Evolutionary conservation across 2,113 vertebrate species (phyloP), one percentile per base, ranked within the genome.

Genomic region (Muscicapa adusta): DNA sequence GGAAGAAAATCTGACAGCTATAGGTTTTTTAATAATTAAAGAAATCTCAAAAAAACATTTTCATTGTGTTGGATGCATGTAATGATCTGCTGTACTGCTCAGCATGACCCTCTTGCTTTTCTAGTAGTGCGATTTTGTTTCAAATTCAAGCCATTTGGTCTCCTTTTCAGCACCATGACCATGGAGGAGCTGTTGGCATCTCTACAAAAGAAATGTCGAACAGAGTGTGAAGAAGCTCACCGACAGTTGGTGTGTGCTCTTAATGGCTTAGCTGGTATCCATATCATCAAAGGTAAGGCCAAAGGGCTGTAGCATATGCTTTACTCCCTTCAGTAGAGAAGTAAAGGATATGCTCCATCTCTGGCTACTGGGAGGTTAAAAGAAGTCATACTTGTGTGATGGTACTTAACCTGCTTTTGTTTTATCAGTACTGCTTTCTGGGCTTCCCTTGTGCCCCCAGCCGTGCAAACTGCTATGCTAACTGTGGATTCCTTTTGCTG

Each of bases 131-230:
- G 11, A n/a, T 19, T 85, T 72, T 63, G 18, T 80, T 94, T 87
- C 67, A 38, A 6, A 67, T 95, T 78, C 67, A 31, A 95, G 38
- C 26, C 6, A 0, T 81, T 89, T 95, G 16, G 12, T 93, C 57
- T 96, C 47, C 68, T 38, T 97, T 98, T 66, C 86, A 99, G 99
- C 97, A 99, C 99, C 94, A 99, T 99, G 99, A 99, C 99, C 12
- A 99, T 99, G 99, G 99, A 99, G 91, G 99, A 99, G 75, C 97
- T 99, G 70, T 97, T 99, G 72, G 99, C 98, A 84, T 99, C 99
- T 48, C 95, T 99, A 97, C 99, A 99, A 98, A 99, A 99, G 97
- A 99, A 99, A 94, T 99, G 99, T 96, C 98, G 98, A 80, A 99
- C 99, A 2, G 99, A 99, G 89, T 99, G 99, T 94, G 99, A 99